These are phyloP conservation scores for Solen grandis DNA, from an alignment of 1,140 invertebrate genomes.

Conservation along the genomic window DNA sequence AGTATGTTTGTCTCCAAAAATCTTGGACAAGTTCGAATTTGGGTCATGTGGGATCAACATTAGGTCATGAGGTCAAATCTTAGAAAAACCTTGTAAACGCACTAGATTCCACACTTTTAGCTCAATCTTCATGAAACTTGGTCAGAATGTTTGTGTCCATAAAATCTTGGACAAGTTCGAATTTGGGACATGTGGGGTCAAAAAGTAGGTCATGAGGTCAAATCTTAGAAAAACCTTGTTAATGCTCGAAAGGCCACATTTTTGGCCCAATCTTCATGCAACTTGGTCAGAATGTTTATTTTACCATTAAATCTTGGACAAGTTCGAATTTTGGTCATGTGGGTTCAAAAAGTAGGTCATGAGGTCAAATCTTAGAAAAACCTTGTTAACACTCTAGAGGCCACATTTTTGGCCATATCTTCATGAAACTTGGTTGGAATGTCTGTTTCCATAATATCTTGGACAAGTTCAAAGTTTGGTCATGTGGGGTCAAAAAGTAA, in stretches of 20 bases:
- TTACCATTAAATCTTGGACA: not conserved
- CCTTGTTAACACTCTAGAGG: slow-evolving; percentile 89
- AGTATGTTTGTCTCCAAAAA: not conserved
- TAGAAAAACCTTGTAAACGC: not conserved
- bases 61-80: not conserved
- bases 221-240: not conserved
- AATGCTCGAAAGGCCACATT: not conserved
- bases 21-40: not conserved
- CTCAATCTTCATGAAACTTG: not conserved
- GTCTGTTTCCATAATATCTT: too few species aligned
- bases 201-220: not conserved
- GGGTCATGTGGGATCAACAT: not conserved
- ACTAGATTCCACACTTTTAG: not conserved
- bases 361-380: not conserved
- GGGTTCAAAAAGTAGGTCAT: not conserved
- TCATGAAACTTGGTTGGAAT: too few species aligned
- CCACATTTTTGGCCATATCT: not conserved
- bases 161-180: not conserved
- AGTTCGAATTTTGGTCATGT: not conserved
- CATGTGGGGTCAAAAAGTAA: too few species aligned
- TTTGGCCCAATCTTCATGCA: not conserved
- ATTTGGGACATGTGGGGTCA: not conserved
- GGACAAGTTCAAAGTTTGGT: too few species aligned
- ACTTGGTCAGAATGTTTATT: not conserved
- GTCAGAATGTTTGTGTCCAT: not conserved